phyloP scores from a whole-genome alignment of 2,888 invertebrate species.

The Morpho deidamia region DNA sequence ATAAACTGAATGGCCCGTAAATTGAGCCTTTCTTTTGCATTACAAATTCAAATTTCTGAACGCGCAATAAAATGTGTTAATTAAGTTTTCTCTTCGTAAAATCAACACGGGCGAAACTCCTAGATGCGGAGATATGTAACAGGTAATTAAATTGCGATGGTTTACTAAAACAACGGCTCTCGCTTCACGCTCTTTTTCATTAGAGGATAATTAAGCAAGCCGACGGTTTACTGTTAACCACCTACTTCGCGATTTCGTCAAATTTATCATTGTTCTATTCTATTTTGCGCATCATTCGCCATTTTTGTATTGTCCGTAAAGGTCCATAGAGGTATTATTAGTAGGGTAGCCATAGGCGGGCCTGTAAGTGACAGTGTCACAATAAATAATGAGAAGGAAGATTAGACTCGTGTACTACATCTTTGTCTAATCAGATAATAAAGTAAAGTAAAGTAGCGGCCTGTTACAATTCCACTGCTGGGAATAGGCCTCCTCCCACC shows the following conservation, averaged over 20 bases:
- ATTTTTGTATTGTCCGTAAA: too few species aligned
- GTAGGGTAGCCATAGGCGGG: too few species aligned
- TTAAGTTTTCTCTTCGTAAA: slow-evolving; percentile 19
- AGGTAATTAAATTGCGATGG: slow-evolving; percentile 18
- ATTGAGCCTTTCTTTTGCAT: slow-evolving; percentile 14
- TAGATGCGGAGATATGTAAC: slow-evolving; percentile 20
- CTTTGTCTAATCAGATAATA: too few species aligned
- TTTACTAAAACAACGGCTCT: slow-evolving; percentile 25
- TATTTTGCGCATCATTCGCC: too few species aligned
- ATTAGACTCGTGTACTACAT: too few species aligned
- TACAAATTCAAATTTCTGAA: slow-evolving; percentile 15
- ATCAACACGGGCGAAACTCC: slow-evolving; percentile 14
- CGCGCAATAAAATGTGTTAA: slow-evolving; percentile 19
- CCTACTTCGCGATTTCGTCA: neutral
- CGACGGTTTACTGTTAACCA: slow-evolving; percentile 8
- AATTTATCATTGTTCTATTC: neutral
- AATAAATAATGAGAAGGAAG: too few species aligned
- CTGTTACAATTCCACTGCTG: too few species aligned
- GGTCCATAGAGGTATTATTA: too few species aligned
- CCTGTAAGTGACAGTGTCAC: too few species aligned
- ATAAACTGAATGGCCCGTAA: slow-evolving; percentile 6
- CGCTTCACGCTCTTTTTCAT: slow-evolving; percentile 52
- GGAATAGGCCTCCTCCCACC: too few species aligned
- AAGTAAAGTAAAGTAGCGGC: too few species aligned
- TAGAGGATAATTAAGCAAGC: slow-evolving; percentile 23